Base-by-base conservation (phyloP, 2,113 vertebrate species). In the Sinocyclocheilus maitianheensis region DNA sequence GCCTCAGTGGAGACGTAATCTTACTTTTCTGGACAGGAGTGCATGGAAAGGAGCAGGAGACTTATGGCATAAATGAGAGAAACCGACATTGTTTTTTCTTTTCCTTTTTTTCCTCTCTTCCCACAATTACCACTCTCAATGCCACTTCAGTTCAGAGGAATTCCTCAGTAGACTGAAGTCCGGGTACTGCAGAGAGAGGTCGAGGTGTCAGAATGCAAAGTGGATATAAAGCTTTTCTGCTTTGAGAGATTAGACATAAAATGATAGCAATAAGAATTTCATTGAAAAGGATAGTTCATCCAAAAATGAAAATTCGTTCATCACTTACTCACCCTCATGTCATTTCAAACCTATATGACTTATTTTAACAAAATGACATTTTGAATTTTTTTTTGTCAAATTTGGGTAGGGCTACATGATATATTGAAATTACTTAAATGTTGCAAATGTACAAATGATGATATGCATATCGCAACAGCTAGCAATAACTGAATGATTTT, bases 1-100 rank as follows among this genome's bases (percentile, higher is more conserved):
- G 89, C 86, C 92, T 92, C 89, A 65, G 78, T 88, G 90, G 91
- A 92, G 87, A 90, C 88, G 81, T 94, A 93, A 94, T 91, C 92
- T 91, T 37, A 87, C 89, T 91, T 92, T 90, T 78, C 86, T 87
- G 83, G 77, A 81, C 67, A 84, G 58, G 75, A 71, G 75, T 69
- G 65, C 46, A 65, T 48, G 65, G 40, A 74, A 40, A 5, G 71
- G 20, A 88, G 74, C 46, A 67, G 34, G 71, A 84, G 81, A 71
- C 22, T 72, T 16, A 62, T 86, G 79, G 84, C 81, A 85, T 82
- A 86, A 76, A 81, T 60, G 34, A 69, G 34, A 22, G 72, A 65
- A 79, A 65, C 76, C 26, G 71, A 85, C 83, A 77, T 77, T 20
- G 20, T 40, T 76, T 84, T 88, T 62, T 30, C 43, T 86, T 34